These are phyloP conservation scores for Drosophila atripex DNA, from an alignment of 2,888 invertebrate genomes.

Conservation along the genomic window DNA sequence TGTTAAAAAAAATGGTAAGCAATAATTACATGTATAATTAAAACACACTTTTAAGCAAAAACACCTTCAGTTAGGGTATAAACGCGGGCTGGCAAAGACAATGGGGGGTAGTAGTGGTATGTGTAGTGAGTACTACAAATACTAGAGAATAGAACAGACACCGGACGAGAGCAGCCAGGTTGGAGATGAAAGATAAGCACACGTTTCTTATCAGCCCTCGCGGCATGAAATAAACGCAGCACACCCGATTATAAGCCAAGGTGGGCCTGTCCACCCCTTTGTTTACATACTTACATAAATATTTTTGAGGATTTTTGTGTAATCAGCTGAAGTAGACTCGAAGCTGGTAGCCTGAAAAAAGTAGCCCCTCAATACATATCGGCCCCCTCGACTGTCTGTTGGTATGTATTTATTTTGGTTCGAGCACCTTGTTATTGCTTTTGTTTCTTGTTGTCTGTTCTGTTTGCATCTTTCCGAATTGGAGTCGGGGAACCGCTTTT, in stretches of 20 bases:
- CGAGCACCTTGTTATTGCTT: constrained; percentile 72
- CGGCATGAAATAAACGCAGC: background rate
- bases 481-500: background rate
- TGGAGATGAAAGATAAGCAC: constrained; percentile 50
- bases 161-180: constrained; percentile 27
- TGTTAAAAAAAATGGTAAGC: no score
- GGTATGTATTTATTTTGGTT: constrained; percentile 69
- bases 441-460: constrained; percentile 55
- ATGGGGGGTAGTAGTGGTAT: constrained; percentile 33
- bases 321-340: constrained; percentile 34
- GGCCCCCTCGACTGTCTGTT: constrained; percentile 11
- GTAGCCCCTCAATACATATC: constrained; percentile 30
- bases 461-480: constrained; percentile 51
- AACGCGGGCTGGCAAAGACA: constrained; percentile 36
- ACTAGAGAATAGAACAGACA: constrained; percentile 13
- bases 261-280: constrained; percentile 40
- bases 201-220: constrained; percentile 36
- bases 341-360: constrained; percentile 6
- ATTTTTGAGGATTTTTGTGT: constrained; percentile 49
- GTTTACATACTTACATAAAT: constrained; percentile 67
- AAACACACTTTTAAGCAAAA: background rate
- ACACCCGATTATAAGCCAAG: constrained; percentile 33
- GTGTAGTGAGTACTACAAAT: background rate
- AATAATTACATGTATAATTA: no score
- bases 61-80: constrained; percentile 15